A percentile compares a stretch with the other conserved stretches of the same genome.
Conservation (phyloP, 2,113 vertebrate species). For the Silurus meridionalis region DNA sequence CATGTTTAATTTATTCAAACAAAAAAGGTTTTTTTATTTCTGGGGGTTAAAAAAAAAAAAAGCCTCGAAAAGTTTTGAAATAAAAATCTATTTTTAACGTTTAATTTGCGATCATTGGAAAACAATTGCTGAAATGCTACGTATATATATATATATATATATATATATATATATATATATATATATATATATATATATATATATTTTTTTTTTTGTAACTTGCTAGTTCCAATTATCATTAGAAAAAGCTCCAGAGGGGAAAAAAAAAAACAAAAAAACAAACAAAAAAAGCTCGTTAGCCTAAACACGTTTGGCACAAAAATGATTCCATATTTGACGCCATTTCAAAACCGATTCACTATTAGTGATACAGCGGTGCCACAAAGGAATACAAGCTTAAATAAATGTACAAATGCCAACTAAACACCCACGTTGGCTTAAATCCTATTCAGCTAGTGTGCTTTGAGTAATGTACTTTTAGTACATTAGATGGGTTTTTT, state of each 20-base stretch:
- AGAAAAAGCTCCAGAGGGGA: no score
- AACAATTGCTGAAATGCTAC: not conserved
- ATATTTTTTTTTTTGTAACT: not conserved
- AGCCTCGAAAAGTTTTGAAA: not conserved
- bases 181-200: no score
- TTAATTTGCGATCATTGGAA: no score
- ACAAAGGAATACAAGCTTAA: not conserved
- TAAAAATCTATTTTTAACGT: not conserved
- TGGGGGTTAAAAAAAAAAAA: no score
- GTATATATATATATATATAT: no score
- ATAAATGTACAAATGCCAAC: not conserved
- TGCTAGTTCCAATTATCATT: not conserved
- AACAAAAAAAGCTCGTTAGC: not conserved
- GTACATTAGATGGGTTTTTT: not conserved
- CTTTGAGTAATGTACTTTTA: not conserved
- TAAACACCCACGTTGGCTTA: not conserved
- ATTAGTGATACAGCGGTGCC: not conserved
- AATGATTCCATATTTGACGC: not conserved
- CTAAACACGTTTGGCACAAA: not conserved
- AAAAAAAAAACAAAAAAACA: no score
- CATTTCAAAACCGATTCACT: not conserved
- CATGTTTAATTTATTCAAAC: not conserved
- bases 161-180: no score
- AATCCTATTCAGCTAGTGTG: not conserved
- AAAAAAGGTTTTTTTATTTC: not conserved